Evolutionary conservation across 2,113 vertebrate genomes (phyloP).

Genomic region (Daubentonia madagascariensis): DNA sequence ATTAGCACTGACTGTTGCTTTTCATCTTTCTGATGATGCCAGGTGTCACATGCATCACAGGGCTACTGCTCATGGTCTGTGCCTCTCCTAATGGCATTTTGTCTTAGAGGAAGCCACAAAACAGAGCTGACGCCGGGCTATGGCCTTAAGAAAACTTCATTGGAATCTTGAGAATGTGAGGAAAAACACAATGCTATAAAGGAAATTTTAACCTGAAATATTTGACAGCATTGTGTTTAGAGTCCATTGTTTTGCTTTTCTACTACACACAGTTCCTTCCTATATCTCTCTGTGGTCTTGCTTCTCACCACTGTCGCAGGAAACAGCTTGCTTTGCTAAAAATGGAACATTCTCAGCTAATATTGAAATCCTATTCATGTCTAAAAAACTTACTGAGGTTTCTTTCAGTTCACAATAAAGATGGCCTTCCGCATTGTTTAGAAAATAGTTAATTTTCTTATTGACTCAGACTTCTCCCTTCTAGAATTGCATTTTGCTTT

Average conservation of each 20-base stretch:
- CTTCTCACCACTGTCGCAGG: neutral
- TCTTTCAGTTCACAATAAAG: neutral
- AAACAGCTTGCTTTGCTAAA: neutral
- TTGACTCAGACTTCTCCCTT: neutral
- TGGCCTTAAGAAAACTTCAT: neutral
- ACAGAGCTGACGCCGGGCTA: neutral
- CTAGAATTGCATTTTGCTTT: neutral
- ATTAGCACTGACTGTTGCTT: neutral
- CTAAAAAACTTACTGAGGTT: neutral
- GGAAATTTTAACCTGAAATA: neutral
- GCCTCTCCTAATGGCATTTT: neutral
- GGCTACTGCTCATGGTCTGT: neutral
- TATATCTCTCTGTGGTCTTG: neutral
- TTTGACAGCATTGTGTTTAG: neutral
- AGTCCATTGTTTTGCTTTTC: neutral
- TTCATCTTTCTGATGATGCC: neutral
- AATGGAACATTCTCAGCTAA: neutral
- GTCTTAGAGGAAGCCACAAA: neutral
- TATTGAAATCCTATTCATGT: neutral
- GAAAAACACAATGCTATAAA: neutral
- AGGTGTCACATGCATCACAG: neutral
- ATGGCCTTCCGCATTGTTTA: neutral
- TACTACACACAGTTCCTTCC: neutral
- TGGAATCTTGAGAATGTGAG: neutral
- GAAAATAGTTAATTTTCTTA: neutral